Evolutionary conservation across 2,113 vertebrate genomes (phyloP), one percentile per base, ranked within the genome.

Genomic region (Chelonoidis abingdonii): DNA sequence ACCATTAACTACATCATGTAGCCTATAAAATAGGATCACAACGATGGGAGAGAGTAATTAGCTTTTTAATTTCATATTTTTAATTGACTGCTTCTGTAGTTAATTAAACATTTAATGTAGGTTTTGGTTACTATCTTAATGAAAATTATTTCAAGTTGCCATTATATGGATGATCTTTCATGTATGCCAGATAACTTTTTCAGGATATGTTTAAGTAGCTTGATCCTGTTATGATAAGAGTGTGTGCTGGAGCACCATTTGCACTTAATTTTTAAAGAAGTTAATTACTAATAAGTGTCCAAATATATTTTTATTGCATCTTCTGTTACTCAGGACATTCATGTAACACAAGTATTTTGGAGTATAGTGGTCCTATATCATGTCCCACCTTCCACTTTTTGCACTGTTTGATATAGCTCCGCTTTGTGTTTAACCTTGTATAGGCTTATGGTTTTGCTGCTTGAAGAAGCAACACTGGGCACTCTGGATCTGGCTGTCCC

Each of bases 61-160:
- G 81, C 90, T 96, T 53, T 95, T 98, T 98, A 97, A 98, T 97
- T 97, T 97, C 38, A 80, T 95, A 87, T 89, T 96, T 95, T 96
- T 93, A 97, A 97, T 96, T 98, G 91, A 96, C 85, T 97, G 53
- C 84, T 96, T 97, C 88, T 96, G 22, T 93, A 95, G 44, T 97
- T 98, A 98, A 98, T 98, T 97, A 98, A 97, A 96, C 41, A 93
- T 93, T 90, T 96, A 94, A 87, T 96, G 35, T 95, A 89, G 47
- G 52, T 83, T 97, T 96, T 92, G 54, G 87, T 96, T 95, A 90
- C 69, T 97, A 93, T 90, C 88, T 92, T 96, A 97, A 94, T 93
- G 83, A 90, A 97, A 96, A 96, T 91, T 93, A 75, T 98, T 96
- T 97, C 95, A 95, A 97, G 95, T 91, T 97, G 27, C 79, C 89